These are phyloP conservation scores for Corythornis cristatus DNA, from an alignment of 2,113 vertebrate genomes.

Conservation along the genomic window DNA sequence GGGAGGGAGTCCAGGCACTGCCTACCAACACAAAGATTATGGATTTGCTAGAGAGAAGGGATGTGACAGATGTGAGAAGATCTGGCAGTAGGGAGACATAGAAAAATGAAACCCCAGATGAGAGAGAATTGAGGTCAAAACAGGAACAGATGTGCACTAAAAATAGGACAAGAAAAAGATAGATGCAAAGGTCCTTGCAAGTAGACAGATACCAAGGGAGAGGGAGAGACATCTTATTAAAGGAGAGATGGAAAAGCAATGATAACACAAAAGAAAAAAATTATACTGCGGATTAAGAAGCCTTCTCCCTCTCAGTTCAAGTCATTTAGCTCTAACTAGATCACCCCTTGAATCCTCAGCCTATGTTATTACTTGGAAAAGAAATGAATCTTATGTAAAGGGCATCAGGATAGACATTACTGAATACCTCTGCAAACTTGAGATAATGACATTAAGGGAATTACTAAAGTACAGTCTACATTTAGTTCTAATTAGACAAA, in stretches of 20 bases:
- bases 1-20: not conserved
- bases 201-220: not conserved
- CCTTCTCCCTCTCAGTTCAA: not conserved
- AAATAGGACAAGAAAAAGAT: slow-evolving; percentile 34
- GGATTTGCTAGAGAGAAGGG: not conserved
- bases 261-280: not conserved
- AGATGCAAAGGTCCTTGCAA: slow-evolving; percentile 25
- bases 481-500: slow-evolving; percentile 48
- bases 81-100: not conserved
- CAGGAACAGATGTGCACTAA: slow-evolving; percentile 47
- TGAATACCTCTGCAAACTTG: not conserved
- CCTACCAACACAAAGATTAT: not conserved
- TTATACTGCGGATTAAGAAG: not conserved
- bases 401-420: not conserved
- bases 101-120: slow-evolving; percentile 21
- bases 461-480: slow-evolving; percentile 1
- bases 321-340: not conserved
- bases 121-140: slow-evolving; percentile 56
- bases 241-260: slow-evolving; percentile 25
- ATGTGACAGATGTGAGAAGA: not conserved
- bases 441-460: slow-evolving; percentile 11
- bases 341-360: not conserved
- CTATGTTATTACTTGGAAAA: not conserved
- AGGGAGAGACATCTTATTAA: slow-evolving; percentile 33
- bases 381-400: not conserved